Base-by-base conservation (phyloP, 2,113 vertebrate species). In the Synchiropus splendidus region DNA sequence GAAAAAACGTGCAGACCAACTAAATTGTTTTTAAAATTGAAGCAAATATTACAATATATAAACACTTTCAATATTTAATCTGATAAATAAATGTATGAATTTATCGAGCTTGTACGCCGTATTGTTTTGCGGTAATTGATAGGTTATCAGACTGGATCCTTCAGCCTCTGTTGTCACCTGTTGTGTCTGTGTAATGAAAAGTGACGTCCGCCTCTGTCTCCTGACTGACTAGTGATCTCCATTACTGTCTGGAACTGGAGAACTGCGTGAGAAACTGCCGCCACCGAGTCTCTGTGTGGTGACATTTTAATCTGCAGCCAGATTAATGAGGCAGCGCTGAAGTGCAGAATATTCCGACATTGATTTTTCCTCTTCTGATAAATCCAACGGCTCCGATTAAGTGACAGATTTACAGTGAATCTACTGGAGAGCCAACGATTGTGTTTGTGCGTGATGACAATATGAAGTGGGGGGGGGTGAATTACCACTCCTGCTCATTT, bases 221-320 rank as follows among this genome's bases (percentile, higher is more conserved):
- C 46, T 83, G 83, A 84, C 83, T 81, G 81, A 86, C 81, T 64
- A 79, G 72, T 48, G 41, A 1, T 12, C 21, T 50, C 75, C 77
- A 80, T 83, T 83, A 79, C 73, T 65, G 78, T 80, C 78, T 48
- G 53, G 14, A 49, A 27, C 48, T 50, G 18, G 21, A 37, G 63
- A 49, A 54, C 54, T 2, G 63, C 45, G 45, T 77, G 67, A 82
- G 51, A 67, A 80, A 78, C 64, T 70, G 54, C 64, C 51, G 8
- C 53, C 2, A 42, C 42, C 1, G 17, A 12, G 2, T 15, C 62
- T 46, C 42, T 35, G n/a, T 31, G 42, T 39, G 39, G 42, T 79
- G 80, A 80, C 75, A 62, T 79, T 79, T 80, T 80, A 71, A 83
- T 83, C 78, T 79, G 61, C 38, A 41, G 2, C 36, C 57, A 71